Percentiles rank a stretch among this genome's conserved stretches.
Conservation (phyloP, 1,140 invertebrate species). For the Hydropsyche tenuis region DNA sequence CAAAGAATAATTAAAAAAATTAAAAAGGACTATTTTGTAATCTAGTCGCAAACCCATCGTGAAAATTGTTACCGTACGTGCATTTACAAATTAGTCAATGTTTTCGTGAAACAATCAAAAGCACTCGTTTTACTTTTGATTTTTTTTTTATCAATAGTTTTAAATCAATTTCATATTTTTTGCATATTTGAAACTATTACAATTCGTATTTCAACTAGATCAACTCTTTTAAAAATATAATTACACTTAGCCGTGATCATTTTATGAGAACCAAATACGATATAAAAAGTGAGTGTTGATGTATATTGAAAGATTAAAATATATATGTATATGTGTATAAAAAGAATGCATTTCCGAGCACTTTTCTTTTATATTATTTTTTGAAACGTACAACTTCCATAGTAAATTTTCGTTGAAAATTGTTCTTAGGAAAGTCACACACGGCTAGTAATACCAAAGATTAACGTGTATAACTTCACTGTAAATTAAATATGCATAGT, state of each 20-base stretch:
- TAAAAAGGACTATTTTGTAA: slow-evolving; percentile 14
- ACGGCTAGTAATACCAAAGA: slow-evolving; percentile 49
- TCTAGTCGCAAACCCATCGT: slow-evolving; percentile 27
- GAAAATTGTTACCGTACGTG: slow-evolving; percentile 27
- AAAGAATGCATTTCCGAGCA: slow-evolving; percentile 12
- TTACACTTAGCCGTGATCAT: slow-evolving; percentile 12
- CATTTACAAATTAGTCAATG: slow-evolving; percentile 11
- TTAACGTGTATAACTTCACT: slow-evolving; percentile 34
- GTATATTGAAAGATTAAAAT: background rate
- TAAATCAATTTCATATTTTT: no score
- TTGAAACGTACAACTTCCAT: background rate
- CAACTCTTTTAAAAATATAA: no score
- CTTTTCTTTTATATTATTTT: slow-evolving; percentile 20
- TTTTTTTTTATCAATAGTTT: no score
- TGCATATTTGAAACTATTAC: no score
- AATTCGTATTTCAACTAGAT: no score
- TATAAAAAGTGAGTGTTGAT: slow-evolving; percentile 9
- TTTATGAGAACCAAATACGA: background rate
- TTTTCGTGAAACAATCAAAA: background rate
- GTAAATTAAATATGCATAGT: slow-evolving; percentile 32
- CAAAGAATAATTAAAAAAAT: background rate
- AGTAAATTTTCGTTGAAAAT: slow-evolving; percentile 13
- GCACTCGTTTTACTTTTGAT: slow-evolving; percentile 12
- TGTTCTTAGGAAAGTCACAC: slow-evolving; percentile 36
- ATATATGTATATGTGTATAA: slow-evolving; percentile 2